Conservation (phyloP, 2,113 vertebrate genomes). For the Nematolebias whitei region DNA sequence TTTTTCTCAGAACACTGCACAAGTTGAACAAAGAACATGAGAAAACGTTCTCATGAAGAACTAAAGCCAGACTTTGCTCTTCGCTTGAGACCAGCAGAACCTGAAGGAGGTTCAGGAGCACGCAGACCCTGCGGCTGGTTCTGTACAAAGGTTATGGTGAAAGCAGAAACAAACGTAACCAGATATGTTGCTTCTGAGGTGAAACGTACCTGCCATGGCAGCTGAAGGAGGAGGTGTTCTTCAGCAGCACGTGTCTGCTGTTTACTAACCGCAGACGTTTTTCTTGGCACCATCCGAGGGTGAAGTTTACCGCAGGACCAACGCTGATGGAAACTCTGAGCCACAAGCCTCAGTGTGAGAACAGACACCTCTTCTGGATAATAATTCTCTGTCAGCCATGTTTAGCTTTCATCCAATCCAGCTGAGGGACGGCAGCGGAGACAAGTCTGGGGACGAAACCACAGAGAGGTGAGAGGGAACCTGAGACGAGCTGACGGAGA, state of each 20-base stretch:
- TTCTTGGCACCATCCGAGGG: slow-evolving; percentile 55
- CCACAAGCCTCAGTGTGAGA: slow-evolving; percentile 27
- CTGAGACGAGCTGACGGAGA: slow-evolving; percentile 42
- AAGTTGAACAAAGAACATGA: too few relatives aligned
- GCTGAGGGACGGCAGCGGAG: slow-evolving; percentile 13
- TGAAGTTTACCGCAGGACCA: too few relatives aligned
- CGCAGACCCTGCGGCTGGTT: slow-evolving; percentile 9
- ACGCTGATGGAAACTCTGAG: slow-evolving; percentile 40
- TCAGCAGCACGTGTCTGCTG: slow-evolving; percentile 60
- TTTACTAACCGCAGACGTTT: slow-evolving; percentile 68
- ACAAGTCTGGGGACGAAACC: slow-evolving; percentile 13
- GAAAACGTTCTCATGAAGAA: too few relatives aligned
- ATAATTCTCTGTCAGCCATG: slow-evolving; percentile 32
- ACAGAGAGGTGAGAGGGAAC: slow-evolving; percentile 44
- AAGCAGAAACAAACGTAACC: neutral
- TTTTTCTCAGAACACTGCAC: too few relatives aligned
- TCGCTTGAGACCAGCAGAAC: slow-evolving; percentile 31
- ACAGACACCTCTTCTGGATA: slow-evolving; percentile 38
- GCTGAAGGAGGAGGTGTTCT: slow-evolving; percentile 35
- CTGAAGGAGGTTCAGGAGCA: slow-evolving; percentile 23
- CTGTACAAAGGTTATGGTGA: neutral
- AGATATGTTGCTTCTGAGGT: slow-evolving; percentile 29
- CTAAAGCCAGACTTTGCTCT: slow-evolving; percentile 7
- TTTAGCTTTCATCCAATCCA: slow-evolving; percentile 35
- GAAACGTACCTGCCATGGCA: slow-evolving; percentile 41